Percentiles rank a stretch among this genome's conserved stretches.
phyloP scores from a whole-genome alignment of 1,140 invertebrate genomes.

The Cardiocondyla obscurior region DNA sequence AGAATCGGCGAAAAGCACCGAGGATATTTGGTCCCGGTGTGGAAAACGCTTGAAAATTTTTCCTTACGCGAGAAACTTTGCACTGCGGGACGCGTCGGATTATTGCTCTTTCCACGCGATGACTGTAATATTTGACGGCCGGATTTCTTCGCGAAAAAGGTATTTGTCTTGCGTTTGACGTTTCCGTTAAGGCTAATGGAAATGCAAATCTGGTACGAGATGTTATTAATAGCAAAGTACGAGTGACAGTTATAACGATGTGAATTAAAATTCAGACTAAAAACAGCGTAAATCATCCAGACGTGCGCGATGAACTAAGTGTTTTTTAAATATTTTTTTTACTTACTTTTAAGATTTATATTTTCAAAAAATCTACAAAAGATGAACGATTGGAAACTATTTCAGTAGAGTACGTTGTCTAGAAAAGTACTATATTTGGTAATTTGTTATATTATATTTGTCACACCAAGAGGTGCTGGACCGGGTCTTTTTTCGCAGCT shows the following conservation, averaged over 20 bases:
- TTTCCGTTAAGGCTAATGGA: constrained; percentile 2
- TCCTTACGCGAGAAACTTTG: neutral
- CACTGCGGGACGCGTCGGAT: constrained; percentile 21
- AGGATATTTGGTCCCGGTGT: constrained; percentile 27
- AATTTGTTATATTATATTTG: constrained; percentile 69
- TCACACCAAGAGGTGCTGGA: constrained; percentile 1
- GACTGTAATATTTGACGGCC: constrained; percentile 52
- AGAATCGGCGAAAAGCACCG: constrained; percentile 18
- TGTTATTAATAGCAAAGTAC: constrained; percentile 19
- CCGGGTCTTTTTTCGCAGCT: constrained; percentile 22
- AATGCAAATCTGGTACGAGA: neutral
- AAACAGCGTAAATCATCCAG: neutral
- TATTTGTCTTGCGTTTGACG: constrained; percentile 50
- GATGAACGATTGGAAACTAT: neutral
- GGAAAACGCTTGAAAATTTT: constrained; percentile 33
- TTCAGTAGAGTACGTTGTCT: neutral
- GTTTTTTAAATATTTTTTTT: too few species aligned
- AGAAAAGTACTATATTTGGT: neutral
- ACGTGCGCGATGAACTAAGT: neutral
- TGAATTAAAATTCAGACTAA: neutral
- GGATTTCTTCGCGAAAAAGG: constrained; percentile 31
- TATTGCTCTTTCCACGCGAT: constrained; percentile 34
- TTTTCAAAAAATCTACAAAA: neutral
- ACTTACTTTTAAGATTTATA: too few species aligned
- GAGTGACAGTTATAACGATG: constrained; percentile 8